These are phyloP conservation scores for Planococcus citri DNA, from an alignment of 1,140 invertebrate species.

Conservation along the genomic window DNA sequence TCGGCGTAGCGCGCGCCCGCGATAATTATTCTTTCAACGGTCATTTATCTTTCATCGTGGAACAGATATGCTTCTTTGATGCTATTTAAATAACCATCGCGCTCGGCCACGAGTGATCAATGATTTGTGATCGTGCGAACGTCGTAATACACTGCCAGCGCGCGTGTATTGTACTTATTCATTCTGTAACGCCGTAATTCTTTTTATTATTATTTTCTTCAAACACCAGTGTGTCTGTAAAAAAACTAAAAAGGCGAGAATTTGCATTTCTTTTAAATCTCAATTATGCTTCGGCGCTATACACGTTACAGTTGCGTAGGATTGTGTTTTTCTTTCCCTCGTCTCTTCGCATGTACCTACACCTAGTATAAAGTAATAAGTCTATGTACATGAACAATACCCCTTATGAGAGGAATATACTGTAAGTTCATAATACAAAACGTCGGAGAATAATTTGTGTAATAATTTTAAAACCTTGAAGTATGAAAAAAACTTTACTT, in stretches of 20 bases:
- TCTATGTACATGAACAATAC: background rate
- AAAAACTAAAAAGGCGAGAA: background rate
- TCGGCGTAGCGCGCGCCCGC: no score
- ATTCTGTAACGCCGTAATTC: no score
- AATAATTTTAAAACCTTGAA: slow-evolving; percentile 1
- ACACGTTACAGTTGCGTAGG: background rate
- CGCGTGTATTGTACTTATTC: no score
- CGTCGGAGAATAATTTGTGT: background rate
- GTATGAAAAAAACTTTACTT: background rate
- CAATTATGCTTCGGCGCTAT: background rate
- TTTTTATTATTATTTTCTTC: no score
- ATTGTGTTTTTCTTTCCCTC: background rate
- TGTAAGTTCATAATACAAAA: background rate
- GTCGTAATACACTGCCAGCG: background rate
- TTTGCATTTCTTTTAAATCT: background rate
- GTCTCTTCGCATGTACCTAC: no score
- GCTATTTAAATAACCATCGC: background rate
- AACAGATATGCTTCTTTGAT: background rate
- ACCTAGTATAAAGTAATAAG: background rate
- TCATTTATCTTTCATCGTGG: background rate
- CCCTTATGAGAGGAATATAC: no score
- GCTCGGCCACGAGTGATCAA: background rate
- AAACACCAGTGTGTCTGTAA: background rate
- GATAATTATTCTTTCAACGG: background rate
- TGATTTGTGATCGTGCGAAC: background rate